Conservation (phyloP, 1,140 invertebrate genomes). For the Dinothrombium tinctorium region DNA sequence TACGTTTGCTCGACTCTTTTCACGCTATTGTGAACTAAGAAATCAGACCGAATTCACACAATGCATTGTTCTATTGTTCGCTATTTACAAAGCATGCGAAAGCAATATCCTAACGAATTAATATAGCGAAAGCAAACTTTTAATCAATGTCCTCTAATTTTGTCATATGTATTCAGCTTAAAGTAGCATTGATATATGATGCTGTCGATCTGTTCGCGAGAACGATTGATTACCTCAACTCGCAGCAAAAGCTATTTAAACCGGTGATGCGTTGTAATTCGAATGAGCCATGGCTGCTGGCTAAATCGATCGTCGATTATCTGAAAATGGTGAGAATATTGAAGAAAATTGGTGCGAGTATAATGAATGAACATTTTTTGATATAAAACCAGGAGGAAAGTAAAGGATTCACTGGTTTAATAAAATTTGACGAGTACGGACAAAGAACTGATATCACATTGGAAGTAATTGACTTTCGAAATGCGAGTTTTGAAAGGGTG, state of each 20-base stretch:
- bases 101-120: too few relatives aligned
- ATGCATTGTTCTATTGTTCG: slow-evolving; percentile 21
- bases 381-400: too few relatives aligned
- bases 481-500: too few relatives aligned
- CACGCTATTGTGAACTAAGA: too few relatives aligned
- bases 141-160: not conserved
- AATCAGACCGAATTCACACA: too few relatives aligned
- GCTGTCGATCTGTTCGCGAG: not conserved
- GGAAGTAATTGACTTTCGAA: too few relatives aligned
- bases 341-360: not conserved
- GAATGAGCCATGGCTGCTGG: not conserved
- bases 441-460: too few relatives aligned
- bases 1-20: too few relatives aligned
- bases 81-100: not conserved
- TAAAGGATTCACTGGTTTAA: too few relatives aligned
- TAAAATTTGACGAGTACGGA: too few relatives aligned
- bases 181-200: slow-evolving; percentile 1
- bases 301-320: not conserved
- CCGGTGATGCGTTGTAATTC: not conserved
- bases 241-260: not conserved
- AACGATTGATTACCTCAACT: not conserved
- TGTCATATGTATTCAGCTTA: not conserved
- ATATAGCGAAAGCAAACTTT: not conserved
- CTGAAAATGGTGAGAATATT: slow-evolving; percentile 4
- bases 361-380: too few relatives aligned